phyloP scores from a whole-genome alignment of 2,888 invertebrate genomes.

The Herminia tarsipennalis region DNA sequence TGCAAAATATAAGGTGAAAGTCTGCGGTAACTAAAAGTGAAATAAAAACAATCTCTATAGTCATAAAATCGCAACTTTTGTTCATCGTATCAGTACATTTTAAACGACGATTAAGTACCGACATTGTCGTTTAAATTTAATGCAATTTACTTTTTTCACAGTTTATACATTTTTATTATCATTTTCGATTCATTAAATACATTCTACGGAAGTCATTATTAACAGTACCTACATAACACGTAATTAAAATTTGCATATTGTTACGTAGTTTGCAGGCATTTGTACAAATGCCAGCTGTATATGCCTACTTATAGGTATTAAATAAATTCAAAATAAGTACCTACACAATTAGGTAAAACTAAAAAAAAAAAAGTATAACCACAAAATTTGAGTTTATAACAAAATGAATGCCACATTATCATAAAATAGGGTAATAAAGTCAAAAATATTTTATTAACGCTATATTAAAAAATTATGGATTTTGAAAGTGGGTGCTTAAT shows the following conservation, averaged over 20 bases:
- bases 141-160: too few species aligned
- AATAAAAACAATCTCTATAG: constrained; percentile 6
- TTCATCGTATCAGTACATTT: background rate
- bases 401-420: constrained; percentile 21
- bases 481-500: too few species aligned
- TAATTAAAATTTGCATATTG: background rate
- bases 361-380: too few species aligned
- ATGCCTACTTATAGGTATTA: constrained; percentile 11
- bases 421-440: constrained; percentile 21
- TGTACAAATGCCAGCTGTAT: constrained; percentile 8
- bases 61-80: background rate
- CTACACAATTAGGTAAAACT: too few species aligned
- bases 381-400: constrained; percentile 13
- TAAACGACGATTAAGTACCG: background rate
- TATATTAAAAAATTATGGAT: constrained; percentile 21
- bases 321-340: too few species aligned
- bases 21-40: constrained; percentile 18
- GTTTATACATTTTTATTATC: background rate
- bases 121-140: background rate
- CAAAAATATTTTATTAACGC: constrained; percentile 15
- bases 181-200: constrained; percentile 1
- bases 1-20: constrained; percentile 44
- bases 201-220: constrained; percentile 6
- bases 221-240: background rate
- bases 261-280: constrained; percentile 3